Evolutionary conservation across 2,113 vertebrate species (phyloP), one percentile per base, ranked within the genome.

Genomic region (Trachemys scripta): DNA sequence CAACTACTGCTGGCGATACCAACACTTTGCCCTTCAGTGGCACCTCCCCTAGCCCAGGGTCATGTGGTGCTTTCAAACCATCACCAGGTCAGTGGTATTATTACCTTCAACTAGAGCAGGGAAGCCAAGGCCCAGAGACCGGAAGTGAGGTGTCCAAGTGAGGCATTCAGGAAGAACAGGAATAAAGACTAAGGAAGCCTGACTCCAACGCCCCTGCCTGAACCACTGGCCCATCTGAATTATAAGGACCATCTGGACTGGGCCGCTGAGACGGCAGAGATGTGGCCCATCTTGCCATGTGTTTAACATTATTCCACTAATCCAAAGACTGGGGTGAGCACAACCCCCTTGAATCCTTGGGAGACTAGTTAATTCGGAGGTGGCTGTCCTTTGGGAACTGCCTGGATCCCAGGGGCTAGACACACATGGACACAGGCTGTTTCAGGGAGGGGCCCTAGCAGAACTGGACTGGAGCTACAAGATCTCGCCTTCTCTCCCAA

Each of bases 101-200:
- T 0, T 0, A 3, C 9, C 24, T 27, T 79, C 78, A 2, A 7
- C 59, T 1, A 0, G 6, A 84, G 8, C n/a, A 35, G 56, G 31
- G 62, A 80, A 62, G 13, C 12, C 1, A 69, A 12, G 80, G 10
- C 53, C 27, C 0, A 0, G 49, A 53, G 47, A 5, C 9, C 5
- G 2, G 25, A 27, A 35, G 4, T 1, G 57, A 10, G 65, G 81
- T 65, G 10, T 6, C 57, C 91, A 20, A n/a, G 4, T 19, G 80
- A 76, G 59, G 12, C 0, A 6, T 12, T 19, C 7, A 50, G 85
- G 17, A 0, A 0, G 17, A 14, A 9, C 5, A 20, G 38, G 65
- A n/a, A 14, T 62, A 51, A 5, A 59, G 88, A 12, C n/a, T 2
- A 29, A 13, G 50, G 35, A 53, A 75, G 3, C 0, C 1, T 0